Evolutionary conservation across 2,113 vertebrate species (phyloP).

Genomic region (Mormoops blainvillei): DNA sequence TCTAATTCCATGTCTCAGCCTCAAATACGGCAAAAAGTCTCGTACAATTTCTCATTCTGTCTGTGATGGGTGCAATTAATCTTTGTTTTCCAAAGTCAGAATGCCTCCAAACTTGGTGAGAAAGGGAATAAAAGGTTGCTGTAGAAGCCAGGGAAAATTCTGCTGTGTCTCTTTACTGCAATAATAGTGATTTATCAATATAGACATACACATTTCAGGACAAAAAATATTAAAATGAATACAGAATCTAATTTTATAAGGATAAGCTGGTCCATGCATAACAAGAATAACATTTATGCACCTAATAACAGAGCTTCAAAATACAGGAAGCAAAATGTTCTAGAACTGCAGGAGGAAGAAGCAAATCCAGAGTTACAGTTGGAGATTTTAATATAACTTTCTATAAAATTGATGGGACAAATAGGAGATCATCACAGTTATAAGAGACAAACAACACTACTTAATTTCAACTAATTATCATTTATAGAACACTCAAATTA

Average conservation of each 20-base stretch:
- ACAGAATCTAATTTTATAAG: background rate
- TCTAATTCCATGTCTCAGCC: background rate
- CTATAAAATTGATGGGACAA: background rate
- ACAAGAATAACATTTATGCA: background rate
- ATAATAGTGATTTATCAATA: background rate
- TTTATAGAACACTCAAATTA: background rate
- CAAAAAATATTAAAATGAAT: background rate
- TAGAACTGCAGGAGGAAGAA: background rate
- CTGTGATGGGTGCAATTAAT: conserved; percentile 2
- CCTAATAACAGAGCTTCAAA: background rate
- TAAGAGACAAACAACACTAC: background rate
- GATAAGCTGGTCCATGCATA: background rate
- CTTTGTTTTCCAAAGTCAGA: background rate
- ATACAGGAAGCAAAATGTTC: background rate
- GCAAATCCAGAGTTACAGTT: background rate
- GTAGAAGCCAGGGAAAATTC: background rate
- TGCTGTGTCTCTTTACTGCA: background rate
- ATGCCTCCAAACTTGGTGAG: background rate
- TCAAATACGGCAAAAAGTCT: background rate
- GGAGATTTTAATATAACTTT: background rate
- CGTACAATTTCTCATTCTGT: background rate
- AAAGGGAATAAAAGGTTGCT: background rate
- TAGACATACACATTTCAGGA: background rate
- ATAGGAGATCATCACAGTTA: background rate
- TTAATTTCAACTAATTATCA: background rate